Percentiles rank a stretch among this genome's conserved stretches.
These are phyloP conservation scores for Hesperophylax magnus DNA, from an alignment of 1,140 invertebrate species.

Conservation along the genomic window DNA sequence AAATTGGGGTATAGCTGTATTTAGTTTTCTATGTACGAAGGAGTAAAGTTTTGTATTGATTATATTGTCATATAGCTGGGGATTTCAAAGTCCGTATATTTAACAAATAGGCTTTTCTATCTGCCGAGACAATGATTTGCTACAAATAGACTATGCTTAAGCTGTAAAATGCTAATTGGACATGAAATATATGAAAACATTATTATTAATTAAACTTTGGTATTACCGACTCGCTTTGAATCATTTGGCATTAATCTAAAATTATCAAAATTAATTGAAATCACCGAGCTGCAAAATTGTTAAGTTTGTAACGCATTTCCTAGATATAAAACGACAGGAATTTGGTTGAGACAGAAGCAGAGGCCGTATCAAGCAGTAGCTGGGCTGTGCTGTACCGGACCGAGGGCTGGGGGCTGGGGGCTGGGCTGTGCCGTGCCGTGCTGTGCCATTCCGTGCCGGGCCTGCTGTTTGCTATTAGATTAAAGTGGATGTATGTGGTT, in stretches of 20 bases:
- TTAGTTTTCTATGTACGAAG: slow-evolving; percentile 21
- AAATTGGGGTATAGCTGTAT: slow-evolving; percentile 36
- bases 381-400: background rate
- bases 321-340: background rate
- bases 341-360: slow-evolving; percentile 15
- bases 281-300: slow-evolving; percentile 22
- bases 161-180: slow-evolving; percentile 40
- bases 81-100: slow-evolving; percentile 1
- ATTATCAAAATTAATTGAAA: slow-evolving; percentile 26
- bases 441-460: too few species aligned
- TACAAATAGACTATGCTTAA: slow-evolving; percentile 39
- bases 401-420: too few species aligned
- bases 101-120: slow-evolving; percentile 26
- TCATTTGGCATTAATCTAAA: slow-evolving; percentile 17
- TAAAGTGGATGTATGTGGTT: slow-evolving; percentile 45
- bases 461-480: slow-evolving; percentile 4
- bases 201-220: slow-evolving; percentile 12
- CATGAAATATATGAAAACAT: slow-evolving; percentile 23
- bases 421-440: too few species aligned
- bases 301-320: slow-evolving; percentile 19
- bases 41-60: slow-evolving; percentile 26
- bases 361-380: slow-evolving; percentile 32
- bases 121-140: slow-evolving; percentile 34
- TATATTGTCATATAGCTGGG: background rate
- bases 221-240: slow-evolving; percentile 12